Percentiles rank a stretch among this genome's conserved stretches.
Conservation (phyloP, 2,797 vertebrate genomes). For the Triplophysa bombifrons region DNA sequence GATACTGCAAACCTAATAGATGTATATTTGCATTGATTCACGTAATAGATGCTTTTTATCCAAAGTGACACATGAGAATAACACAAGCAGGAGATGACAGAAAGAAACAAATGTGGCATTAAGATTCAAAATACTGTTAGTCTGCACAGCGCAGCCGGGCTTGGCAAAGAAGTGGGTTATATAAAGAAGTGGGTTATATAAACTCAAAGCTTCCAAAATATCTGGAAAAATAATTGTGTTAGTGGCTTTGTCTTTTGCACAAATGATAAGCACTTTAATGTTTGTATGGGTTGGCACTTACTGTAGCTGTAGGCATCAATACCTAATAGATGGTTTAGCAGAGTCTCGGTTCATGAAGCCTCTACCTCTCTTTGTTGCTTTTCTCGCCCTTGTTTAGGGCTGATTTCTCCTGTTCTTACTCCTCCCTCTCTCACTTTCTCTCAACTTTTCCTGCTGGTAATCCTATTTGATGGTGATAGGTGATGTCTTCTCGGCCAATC, state of each 20-base stretch:
- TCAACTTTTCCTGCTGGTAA: slow-evolving; percentile 69
- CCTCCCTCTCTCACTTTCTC: slow-evolving; percentile 32
- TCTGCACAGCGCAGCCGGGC: neutral
- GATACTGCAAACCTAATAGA: neutral
- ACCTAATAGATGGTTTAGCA: slow-evolving; percentile 50
- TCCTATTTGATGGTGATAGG: slow-evolving; percentile 76
- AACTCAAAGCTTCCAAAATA: slow-evolving; percentile 12
- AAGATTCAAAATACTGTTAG: neutral
- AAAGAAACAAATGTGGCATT: neutral
- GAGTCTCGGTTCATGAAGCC: slow-evolving; percentile 17
- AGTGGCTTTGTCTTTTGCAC: slow-evolving; percentile 21
- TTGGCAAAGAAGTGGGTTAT: slow-evolving; percentile 23
- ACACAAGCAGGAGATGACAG: neutral
- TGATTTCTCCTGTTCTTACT: slow-evolving; percentile 36
- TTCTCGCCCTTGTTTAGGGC: slow-evolving; percentile 46
- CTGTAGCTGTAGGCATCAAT: neutral
- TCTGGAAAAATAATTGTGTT: slow-evolving; percentile 16
- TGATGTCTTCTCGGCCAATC: slow-evolving; percentile 71
- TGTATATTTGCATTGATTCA: neutral
- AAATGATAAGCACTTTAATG: slow-evolving; percentile 1
- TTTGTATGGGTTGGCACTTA: slow-evolving; percentile 9
- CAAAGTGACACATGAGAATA: neutral
- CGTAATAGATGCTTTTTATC: neutral
- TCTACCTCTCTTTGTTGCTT: slow-evolving; percentile 51
- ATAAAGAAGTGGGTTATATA: slow-evolving; percentile 28